These are phyloP conservation scores for Heliconius hortense DNA, from an alignment of 2,888 invertebrate species.

Conservation along the genomic window DNA sequence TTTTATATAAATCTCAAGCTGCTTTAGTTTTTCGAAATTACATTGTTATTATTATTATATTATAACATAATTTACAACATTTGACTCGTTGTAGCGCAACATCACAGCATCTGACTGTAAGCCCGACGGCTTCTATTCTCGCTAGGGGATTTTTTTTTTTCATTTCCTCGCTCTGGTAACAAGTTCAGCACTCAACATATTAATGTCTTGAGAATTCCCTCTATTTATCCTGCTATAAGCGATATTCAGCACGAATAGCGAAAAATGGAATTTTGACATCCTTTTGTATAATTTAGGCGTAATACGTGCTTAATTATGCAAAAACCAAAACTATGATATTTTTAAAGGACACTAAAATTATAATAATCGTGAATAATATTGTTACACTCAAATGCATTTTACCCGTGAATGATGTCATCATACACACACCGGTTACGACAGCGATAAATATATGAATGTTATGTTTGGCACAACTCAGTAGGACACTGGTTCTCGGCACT, in stretches of 20 bases:
- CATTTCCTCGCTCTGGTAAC: neutral
- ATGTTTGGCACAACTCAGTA: conserved; percentile 67
- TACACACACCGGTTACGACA: conserved; percentile 60
- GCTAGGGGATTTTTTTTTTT: neutral
- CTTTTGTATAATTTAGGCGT: neutral
- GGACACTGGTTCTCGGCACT: conserved; percentile 60
- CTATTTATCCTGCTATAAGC: too few relatives aligned
- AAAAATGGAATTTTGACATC: neutral
- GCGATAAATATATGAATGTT: conserved; percentile 62
- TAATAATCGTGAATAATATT: conserved; percentile 14
- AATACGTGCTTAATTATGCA: neutral
- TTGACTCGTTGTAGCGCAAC: neutral
- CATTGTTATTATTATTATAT: too few relatives aligned
- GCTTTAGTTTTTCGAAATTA: too few relatives aligned
- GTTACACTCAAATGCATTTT: conserved; percentile 47
- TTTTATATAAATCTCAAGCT: too few relatives aligned
- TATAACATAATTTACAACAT: too few relatives aligned
- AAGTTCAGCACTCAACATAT: neutral
- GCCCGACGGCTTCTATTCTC: neutral
- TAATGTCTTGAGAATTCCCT: neutral
- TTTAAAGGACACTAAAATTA: neutral
- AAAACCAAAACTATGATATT: neutral
- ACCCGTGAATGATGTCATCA: conserved; percentile 67
- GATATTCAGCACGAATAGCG: neutral
- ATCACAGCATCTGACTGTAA: neutral